Base-by-base conservation (phyloP, 2,888 invertebrate species). In the Andrena praecox region DNA sequence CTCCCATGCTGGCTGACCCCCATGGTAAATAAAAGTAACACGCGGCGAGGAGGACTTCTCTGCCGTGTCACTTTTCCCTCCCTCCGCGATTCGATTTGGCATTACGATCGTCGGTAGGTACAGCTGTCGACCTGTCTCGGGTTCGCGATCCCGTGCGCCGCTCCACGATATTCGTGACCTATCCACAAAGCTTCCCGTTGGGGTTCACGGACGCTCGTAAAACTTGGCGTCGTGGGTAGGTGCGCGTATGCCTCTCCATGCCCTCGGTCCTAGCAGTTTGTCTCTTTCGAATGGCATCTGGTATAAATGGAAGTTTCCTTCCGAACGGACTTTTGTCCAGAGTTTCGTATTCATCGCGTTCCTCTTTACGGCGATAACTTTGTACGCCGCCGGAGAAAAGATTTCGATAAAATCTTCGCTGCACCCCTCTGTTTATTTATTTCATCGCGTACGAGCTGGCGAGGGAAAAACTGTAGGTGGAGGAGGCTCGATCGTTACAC, bases 171-270 rank as follows among this genome's bases (percentile, higher is more conserved):
- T 82, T 84, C 82, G 79, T 77, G 85, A 86, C 77, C 78, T 85
- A 86, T 86, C 80, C 82, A 68, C 82, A 56, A 73, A 82, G 85
- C 77, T 76, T 86, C 67, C 77, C 72, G 75, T 86, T 63, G 78
- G 74, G 77, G 77, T 85, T 87, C 81, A 87, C 29, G 85, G 83
- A 82, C 83, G 83, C 78, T 87, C 87, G 83, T 87, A 87, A 87
- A 87, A 83, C 81, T 86, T 70, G 56, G 63, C 64, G 27, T 33
- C 70, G 78, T 60, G 74, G 64, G 56, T 77, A 75, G 70, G 73
- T 75, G 63, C 68, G 66, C 79, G 77, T 71, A 68, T 48, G 63
- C 73, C 76, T 84, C 84, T 81, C 78, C 82, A 75, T 75, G 78
- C 71, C 74, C 77, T 75, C 71, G 62, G 74, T 64, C 71, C 35